Conservation (phyloP, 53 echinoderm and acorn worm species). For the Echinarachnius parma region DNA sequence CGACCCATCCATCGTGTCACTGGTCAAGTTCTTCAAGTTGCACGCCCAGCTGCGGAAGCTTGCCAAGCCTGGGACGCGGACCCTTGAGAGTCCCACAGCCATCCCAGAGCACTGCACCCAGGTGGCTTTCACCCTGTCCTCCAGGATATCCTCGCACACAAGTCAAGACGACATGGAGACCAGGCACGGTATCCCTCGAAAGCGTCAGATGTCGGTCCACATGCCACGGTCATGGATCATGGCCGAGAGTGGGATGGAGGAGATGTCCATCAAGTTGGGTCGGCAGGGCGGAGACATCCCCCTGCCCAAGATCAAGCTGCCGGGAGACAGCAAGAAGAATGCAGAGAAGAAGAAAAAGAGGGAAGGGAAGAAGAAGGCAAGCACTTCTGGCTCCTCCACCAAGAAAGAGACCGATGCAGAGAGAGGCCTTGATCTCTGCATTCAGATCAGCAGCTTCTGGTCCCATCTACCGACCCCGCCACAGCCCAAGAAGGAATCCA, state of each 20-base stretch:
- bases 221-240: slow-evolving; percentile 62
- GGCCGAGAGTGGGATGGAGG: slow-evolving; percentile 70
- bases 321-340: slow-evolving; percentile 26
- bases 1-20: slow-evolving; percentile 32
- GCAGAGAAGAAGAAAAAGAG: slow-evolving; percentile 9
- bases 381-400: not conserved
- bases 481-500: slow-evolving; percentile 55
- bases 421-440: slow-evolving; percentile 68
- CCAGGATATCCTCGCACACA: slow-evolving; percentile 20
- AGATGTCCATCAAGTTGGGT: slow-evolving; percentile 54
- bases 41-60: slow-evolving; percentile 36
- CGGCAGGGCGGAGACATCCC: slow-evolving; percentile 62
- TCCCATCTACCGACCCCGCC: slow-evolving; percentile 66
- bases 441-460: slow-evolving; percentile 58
- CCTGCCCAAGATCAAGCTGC: slow-evolving; percentile 55
- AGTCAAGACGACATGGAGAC: slow-evolving; percentile 25
- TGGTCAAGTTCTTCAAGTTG: slow-evolving; percentile 46
- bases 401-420: slow-evolving; percentile 49
- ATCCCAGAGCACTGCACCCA: slow-evolving; percentile 77
- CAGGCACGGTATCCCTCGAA: slow-evolving; percentile 7
- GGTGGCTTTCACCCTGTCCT: slow-evolving; percentile 79
- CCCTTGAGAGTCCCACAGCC: slow-evolving; percentile 67
- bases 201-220: slow-evolving; percentile 20
- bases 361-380: not conserved
- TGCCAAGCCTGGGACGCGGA: slow-evolving; percentile 37